A percentile compares a stretch with the other conserved stretches of the same genome.
Conservation (phyloP, 2,113 vertebrate species). For the Clarias macrocephalus region DNA sequence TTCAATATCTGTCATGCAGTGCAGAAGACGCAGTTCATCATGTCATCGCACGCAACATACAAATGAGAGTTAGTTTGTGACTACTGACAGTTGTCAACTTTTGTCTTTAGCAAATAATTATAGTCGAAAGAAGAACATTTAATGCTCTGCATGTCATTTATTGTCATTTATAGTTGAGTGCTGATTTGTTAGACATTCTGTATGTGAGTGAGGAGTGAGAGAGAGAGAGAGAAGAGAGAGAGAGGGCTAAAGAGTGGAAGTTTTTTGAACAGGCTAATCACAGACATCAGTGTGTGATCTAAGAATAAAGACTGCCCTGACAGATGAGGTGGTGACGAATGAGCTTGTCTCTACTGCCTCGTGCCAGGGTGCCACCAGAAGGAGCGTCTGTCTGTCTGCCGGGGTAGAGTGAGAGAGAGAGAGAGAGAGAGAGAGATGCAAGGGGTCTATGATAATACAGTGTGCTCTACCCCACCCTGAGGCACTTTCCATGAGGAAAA, state of each 20-base stretch:
- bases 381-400: constrained; percentile 76
- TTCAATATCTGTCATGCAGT: constrained; percentile 55
- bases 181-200: constrained; percentile 55
- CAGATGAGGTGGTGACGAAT: constrained; percentile 73
- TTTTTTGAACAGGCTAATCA: constrained; percentile 61
- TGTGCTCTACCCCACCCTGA: constrained; percentile 48
- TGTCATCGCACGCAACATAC: constrained; percentile 49
- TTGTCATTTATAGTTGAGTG: constrained; percentile 56
- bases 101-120: constrained; percentile 61
- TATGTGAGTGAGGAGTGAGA: constrained; percentile 38
- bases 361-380: constrained; percentile 73
- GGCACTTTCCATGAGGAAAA: constrained; percentile 45
- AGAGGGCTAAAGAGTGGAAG: constrained; percentile 50
- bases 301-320: constrained; percentile 73
- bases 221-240: constrained; percentile 42
- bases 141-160: constrained; percentile 56
- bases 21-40: constrained; percentile 55
- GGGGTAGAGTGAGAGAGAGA: constrained; percentile 46
- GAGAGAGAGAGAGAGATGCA: constrained; percentile 34
- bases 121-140: constrained; percentile 57
- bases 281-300: constrained; percentile 69
- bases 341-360: constrained; percentile 66
- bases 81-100: constrained; percentile 60
- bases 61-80: constrained; percentile 53
- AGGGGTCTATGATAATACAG: constrained; percentile 43